Percentiles rank a stretch among this genome's conserved stretches.
Conservation (phyloP, 2,888 invertebrate genomes). For the Metalampra italica region DNA sequence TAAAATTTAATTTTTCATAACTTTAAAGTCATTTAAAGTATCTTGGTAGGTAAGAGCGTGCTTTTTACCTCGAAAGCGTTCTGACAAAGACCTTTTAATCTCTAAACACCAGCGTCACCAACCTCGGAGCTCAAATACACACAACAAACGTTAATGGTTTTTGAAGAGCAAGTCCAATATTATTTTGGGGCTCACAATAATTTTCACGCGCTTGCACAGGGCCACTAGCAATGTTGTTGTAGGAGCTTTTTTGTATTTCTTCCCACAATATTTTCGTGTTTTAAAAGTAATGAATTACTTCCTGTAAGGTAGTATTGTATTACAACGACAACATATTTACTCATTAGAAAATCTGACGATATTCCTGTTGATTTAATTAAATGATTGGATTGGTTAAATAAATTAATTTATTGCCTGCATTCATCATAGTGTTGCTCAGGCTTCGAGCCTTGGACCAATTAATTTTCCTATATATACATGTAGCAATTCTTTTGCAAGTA, state of each 20-base stretch:
- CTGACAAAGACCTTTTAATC: constrained; percentile 34
- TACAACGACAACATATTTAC: too few species aligned
- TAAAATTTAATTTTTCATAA: too few species aligned
- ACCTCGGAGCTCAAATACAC: constrained; percentile 44
- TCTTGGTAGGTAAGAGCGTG: too few species aligned
- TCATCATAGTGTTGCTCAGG: not conserved
- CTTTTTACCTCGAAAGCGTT: not conserved
- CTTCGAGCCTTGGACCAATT: constrained; percentile 19
- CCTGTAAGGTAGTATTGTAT: not conserved
- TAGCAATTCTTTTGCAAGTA: too few species aligned
- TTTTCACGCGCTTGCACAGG: constrained; percentile 66
- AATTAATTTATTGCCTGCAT: too few species aligned
- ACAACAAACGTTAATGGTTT: constrained; percentile 70
- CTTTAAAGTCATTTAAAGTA: too few species aligned
- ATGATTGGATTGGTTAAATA: too few species aligned
- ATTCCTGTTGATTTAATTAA: too few species aligned
- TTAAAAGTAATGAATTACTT: not conserved
- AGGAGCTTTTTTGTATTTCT: constrained; percentile 42
- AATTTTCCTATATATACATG: constrained; percentile 21
- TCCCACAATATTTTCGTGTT: constrained; percentile 29
- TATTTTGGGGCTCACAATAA: constrained; percentile 69
- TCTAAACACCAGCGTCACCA: constrained; percentile 34
- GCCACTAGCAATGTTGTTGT: constrained; percentile 53
- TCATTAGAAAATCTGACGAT: too few species aligned
- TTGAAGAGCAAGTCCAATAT: constrained; percentile 68